Percentiles rank a stretch among this genome's conserved stretches.
These are phyloP conservation scores for Dolichopus griseipennis DNA, from an alignment of 2,888 invertebrate genomes.

Conservation along the genomic window DNA sequence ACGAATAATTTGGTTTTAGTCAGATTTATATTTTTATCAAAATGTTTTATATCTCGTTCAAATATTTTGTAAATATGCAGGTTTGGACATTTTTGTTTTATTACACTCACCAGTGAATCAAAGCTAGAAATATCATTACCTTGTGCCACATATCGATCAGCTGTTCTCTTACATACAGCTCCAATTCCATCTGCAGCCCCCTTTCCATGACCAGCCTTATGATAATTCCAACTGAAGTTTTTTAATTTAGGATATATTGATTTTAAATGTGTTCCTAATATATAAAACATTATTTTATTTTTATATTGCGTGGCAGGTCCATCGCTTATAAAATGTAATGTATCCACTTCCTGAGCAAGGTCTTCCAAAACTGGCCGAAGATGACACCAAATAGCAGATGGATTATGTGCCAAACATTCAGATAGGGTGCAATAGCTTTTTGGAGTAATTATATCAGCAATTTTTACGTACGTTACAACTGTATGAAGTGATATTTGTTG, in stretches of 20 bases:
- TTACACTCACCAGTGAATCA: constrained; percentile 22
- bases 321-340: not conserved
- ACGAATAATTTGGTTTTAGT: constrained; percentile 13
- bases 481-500: constrained; percentile 9
- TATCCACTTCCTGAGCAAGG: not conserved
- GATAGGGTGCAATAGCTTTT: constrained; percentile 7
- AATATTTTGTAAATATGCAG: constrained; percentile 15
- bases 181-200: constrained; percentile 34
- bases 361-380: constrained; percentile 2
- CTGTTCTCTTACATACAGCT: constrained; percentile 32
- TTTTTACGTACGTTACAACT: not conserved
- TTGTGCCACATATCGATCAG: constrained; percentile 29
- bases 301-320: not conserved
- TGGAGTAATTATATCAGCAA: not conserved
- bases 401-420: not conserved
- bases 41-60: not conserved
- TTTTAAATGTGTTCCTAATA: constrained; percentile 27
- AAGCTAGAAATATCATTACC: constrained; percentile 30
- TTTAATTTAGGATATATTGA: constrained; percentile 25
- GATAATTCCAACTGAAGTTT: constrained; percentile 28
- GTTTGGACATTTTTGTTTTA: constrained; percentile 23
- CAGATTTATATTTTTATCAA: not conserved
- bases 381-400: constrained; percentile 8
- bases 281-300: constrained; percentile 32
- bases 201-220: constrained; percentile 31